A percentile compares a stretch with the other conserved stretches of the same genome.
Evolutionary conservation across 1,140 invertebrate species (phyloP).

Genomic region (Frieseomelitta varia): DNA sequence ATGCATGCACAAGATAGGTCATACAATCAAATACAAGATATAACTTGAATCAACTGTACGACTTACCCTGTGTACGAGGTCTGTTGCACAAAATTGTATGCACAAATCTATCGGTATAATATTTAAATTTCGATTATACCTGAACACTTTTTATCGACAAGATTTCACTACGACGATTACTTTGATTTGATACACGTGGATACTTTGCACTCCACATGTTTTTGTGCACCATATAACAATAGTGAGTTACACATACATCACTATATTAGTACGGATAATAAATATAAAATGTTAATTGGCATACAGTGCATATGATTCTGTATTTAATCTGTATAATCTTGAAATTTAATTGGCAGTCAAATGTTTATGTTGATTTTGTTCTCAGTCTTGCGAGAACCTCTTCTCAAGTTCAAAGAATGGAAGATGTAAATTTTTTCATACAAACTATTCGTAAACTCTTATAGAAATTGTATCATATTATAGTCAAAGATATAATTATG

Average conservation of each 20-base stretch:
- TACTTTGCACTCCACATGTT: conserved; percentile 36
- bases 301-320: conserved; percentile 62
- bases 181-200: conserved; percentile 64
- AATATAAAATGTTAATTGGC: conserved; percentile 72
- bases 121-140: conserved; percentile 35
- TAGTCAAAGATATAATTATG: conserved; percentile 52
- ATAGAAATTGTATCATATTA: conserved; percentile 56
- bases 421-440: conserved; percentile 47
- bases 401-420: conserved; percentile 41
- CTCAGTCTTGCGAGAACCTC: conserved; percentile 40
- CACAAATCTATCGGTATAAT: conserved; percentile 46
- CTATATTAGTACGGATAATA: conserved; percentile 68
- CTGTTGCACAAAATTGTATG: conserved; percentile 41
- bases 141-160: conserved; percentile 47
- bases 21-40: background rate
- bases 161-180: conserved; percentile 53
- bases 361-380: conserved; percentile 35
- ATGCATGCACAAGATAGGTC: background rate
- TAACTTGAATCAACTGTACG: background rate
- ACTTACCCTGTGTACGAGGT: background rate
- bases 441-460: conserved; percentile 38
- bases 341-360: conserved; percentile 55
- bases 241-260: conserved; percentile 59
- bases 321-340: conserved; percentile 60
- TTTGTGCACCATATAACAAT: conserved; percentile 57